Percentiles rank a stretch among this genome's conserved stretches.
phyloP scores from a whole-genome alignment of 2,113 vertebrate species.

The Coptodon bakossiorum region DNA sequence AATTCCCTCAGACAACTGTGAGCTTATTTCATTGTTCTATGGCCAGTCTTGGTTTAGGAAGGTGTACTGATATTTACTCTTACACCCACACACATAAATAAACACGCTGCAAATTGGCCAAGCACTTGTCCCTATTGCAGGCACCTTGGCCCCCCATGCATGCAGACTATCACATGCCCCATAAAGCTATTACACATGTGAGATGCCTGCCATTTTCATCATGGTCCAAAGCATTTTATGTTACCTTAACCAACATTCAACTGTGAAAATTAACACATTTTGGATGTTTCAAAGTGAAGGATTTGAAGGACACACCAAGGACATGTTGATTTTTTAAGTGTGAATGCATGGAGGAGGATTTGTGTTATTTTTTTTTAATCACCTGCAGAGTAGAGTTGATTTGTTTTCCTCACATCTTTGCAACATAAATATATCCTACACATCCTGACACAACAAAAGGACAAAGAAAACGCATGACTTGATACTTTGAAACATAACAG shows the following conservation, averaged over 20 bases:
- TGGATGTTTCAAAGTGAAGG: background rate
- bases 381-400: background rate
- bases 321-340: slow-evolving; percentile 27
- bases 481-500: background rate
- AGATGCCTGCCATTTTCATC: background rate
- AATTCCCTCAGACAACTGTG: slow-evolving; percentile 9
- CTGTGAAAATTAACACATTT: background rate
- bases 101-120: background rate
- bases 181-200: slow-evolving; percentile 9
- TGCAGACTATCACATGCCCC: slow-evolving; percentile 23
- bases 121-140: slow-evolving; percentile 37
- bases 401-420: background rate
- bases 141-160: slow-evolving; percentile 9
- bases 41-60: background rate
- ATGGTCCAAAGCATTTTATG: background rate
- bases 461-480: background rate
- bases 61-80: background rate
- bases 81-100: background rate
- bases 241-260: background rate
- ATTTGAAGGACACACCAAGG: slow-evolving; percentile 72
- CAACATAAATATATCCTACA: background rate
- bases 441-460: background rate
- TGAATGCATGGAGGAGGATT: background rate
- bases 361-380: background rate
- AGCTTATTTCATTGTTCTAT: background rate